Evolutionary conservation across 2,888 invertebrate species (phyloP).

Genomic region (Oscheius sp.): DNA sequence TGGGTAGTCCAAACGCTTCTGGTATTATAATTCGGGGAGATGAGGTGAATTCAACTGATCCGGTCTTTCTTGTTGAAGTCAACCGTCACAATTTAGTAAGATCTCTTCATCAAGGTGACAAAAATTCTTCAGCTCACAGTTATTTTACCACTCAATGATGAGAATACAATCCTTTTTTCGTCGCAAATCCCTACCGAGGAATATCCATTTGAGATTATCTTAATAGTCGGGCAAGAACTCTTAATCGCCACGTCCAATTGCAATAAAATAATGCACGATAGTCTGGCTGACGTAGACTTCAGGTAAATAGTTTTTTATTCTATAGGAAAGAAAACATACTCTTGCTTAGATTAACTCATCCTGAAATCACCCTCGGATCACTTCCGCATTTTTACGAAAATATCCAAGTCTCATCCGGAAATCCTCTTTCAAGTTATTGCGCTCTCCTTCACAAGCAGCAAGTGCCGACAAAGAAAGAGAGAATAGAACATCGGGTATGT

Average conservation of each 20-base stretch:
- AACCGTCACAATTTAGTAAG: conserved; percentile 3
- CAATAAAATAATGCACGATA: conserved; percentile 1
- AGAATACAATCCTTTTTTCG: not conserved
- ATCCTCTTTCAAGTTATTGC: conserved; percentile 40
- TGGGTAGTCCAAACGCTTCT: not conserved
- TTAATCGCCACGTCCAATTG: conserved; percentile 3
- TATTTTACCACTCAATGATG: not conserved
- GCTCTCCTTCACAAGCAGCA: conserved; percentile 25
- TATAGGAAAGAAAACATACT: not conserved
- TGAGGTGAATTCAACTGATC: not conserved
- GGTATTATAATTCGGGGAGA: conserved; percentile 17
- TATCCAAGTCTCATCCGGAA: conserved; percentile 38
- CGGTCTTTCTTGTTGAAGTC: not conserved
- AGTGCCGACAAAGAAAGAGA: conserved; percentile 7
- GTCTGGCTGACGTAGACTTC: conserved; percentile 3
- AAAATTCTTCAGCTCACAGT: not conserved
- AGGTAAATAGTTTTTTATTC: conserved; percentile 6
- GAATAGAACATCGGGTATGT: conserved; percentile 7
- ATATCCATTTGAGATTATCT: conserved; percentile 12
- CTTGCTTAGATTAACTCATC: not conserved
- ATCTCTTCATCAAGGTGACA: not conserved
- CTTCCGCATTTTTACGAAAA: conserved; percentile 20
- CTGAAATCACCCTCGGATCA: conserved; percentile 16
- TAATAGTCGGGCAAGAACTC: conserved; percentile 4
- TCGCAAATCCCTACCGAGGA: not conserved